A percentile compares a stretch with the other conserved stretches of the same genome.
Conservation (phyloP, 92 coral and sea anemone species). For the Parazoanthus atlanticus region DNA sequence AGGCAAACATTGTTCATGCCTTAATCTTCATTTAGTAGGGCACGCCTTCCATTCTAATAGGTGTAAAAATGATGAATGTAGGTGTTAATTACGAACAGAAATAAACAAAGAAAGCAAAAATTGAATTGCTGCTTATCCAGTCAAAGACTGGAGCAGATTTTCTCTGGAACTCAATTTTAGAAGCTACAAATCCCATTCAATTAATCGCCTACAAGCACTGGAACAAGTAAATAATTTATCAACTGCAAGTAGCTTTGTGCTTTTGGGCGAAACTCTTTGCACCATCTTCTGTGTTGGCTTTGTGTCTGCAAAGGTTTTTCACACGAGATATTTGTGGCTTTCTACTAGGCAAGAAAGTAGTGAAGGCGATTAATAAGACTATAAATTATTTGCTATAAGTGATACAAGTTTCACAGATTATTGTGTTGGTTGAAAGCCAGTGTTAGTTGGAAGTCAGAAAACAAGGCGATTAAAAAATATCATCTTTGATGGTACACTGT, state of each 20-base stretch:
- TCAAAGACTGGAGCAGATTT: conserved; percentile 25
- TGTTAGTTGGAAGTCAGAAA: not conserved
- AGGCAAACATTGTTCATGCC: conserved; percentile 14
- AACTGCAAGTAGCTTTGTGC: conserved; percentile 8
- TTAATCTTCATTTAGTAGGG: conserved; percentile 15
- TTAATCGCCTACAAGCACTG: conserved; percentile 2
- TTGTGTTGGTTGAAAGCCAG: not conserved
- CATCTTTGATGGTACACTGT: not conserved
- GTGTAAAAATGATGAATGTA: conserved; percentile 37
- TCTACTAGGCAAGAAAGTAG: not conserved
- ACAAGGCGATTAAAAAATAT: not conserved
- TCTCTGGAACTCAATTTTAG: conserved; percentile 19
- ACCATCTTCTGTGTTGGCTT: not conserved
- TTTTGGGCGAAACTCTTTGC: not conserved
- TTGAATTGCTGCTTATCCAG: conserved; percentile 5
- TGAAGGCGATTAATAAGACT: not conserved
- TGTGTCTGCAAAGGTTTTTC: conserved; percentile 2
- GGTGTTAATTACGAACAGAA: conserved; percentile 30
- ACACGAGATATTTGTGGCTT: not conserved
- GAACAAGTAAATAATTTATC: conserved; percentile 3
- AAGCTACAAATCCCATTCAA: conserved; percentile 6
- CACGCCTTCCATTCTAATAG: conserved; percentile 35
- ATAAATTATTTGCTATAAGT: not conserved
- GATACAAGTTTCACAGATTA: not conserved
- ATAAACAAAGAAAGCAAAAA: conserved; percentile 5